Percentiles rank a stretch among this genome's conserved stretches.
phyloP scores from a whole-genome alignment of 2,888 invertebrate species.

The Stegophylla sp. region DNA sequence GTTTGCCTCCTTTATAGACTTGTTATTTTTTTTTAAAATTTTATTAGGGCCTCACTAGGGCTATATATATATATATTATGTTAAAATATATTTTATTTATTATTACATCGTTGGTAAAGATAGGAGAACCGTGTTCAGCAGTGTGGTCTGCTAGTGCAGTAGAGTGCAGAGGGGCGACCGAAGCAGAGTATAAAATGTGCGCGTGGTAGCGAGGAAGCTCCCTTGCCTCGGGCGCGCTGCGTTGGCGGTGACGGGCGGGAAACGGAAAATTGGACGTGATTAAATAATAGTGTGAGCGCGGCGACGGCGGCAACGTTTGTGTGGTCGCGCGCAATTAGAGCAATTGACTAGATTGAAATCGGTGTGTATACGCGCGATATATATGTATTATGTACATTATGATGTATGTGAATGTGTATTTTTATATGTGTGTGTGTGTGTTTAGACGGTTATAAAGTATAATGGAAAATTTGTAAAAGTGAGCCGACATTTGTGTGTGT shows the following conservation, averaged over 20 bases:
- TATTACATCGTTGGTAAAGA: background rate
- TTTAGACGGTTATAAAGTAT: background rate
- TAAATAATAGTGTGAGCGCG: slow-evolving; percentile 46
- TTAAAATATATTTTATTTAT: too few species aligned
- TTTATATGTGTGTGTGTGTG: background rate
- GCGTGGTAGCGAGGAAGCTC: background rate
- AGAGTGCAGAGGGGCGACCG: too few species aligned
- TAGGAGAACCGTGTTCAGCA: background rate
- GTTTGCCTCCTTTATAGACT: too few species aligned
- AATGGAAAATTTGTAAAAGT: background rate
- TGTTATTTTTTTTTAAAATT: too few species aligned
- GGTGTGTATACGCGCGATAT: too few species aligned
- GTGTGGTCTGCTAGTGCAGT: background rate
- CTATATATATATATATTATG: too few species aligned
- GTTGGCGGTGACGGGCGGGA: background rate
- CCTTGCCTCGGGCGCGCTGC: background rate
- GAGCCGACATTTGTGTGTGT: background rate
- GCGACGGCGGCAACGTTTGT: slow-evolving; percentile 23
- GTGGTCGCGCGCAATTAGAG: slow-evolving; percentile 51
- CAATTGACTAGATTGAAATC: slow-evolving; percentile 56
- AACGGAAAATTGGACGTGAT: slow-evolving; percentile 51
- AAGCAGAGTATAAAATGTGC: background rate
- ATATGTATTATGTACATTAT: too few species aligned
- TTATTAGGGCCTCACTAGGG: too few species aligned
- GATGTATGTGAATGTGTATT: too few species aligned